Base-by-base conservation (phyloP, 2,888 invertebrate species). In the Gonocerus acuteangulatus region DNA sequence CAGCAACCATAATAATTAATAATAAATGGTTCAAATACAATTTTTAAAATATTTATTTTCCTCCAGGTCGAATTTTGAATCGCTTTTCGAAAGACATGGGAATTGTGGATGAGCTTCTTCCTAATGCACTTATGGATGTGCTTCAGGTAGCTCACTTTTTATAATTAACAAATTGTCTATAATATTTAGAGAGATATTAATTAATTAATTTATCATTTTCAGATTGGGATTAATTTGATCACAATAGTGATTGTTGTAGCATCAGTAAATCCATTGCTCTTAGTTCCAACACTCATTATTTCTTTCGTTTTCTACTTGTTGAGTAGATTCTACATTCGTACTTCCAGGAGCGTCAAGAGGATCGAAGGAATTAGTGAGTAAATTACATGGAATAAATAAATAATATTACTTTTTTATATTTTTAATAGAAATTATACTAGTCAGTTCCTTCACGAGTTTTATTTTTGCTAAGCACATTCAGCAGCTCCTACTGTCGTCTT, bases 31-130 rank as follows among this genome's bases (percentile, higher is more conserved):
- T n/a, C n/a, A n/a, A n/a, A n/a, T n/a, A n/a, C n/a, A n/a, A n/a
- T n/a, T 27, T 4, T 27, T 27, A 27, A 4, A 27, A 27, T 27
- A 27, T 39, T 15, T 4, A n/a, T 39, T 9, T 39, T 39, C n/a
- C 15, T 39, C 70, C 77, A 74, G 84, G 84, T 7, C 76, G 87
- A 48, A 86, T 94, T 69, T 77, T 94, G 47, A 93, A 93, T 75
- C 78, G 94, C 22, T 93, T 94, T 75, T 87, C 92, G 0, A 93
- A 93, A 74, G 94, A 94, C 70, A 86, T 91, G 79, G 91, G 82
- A 3, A 80, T 82, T 1, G 74, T 83, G 44, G 83, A 84, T 66
- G 80, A 81, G 47, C 73, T 81, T 48, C 70, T 84, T 48, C 83
- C 83, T 0, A 76, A 78, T 49, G 80, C 81, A 36, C 71, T 83